Conservation (phyloP, 2,888 invertebrate species). For the Erebia epiphron region DNA sequence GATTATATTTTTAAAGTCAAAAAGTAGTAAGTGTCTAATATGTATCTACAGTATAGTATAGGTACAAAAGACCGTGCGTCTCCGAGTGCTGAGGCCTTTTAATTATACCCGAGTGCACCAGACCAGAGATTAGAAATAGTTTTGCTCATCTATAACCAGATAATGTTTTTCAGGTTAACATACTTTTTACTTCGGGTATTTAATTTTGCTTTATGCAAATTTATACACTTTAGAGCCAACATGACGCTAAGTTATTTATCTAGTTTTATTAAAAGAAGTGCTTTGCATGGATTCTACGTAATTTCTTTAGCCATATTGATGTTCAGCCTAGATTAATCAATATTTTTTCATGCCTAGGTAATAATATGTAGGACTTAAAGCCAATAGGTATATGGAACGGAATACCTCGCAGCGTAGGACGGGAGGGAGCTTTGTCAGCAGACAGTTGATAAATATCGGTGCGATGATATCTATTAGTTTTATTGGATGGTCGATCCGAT, state of each 20-base stretch:
- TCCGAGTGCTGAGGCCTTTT: no score
- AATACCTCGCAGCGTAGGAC: not conserved
- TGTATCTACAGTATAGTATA: no score
- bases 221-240: not conserved
- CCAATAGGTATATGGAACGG: not conserved
- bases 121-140: no score
- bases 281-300: not conserved
- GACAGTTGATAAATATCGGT: conserved; percentile 15
- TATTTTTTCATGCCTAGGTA: not conserved
- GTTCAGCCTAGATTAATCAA: not conserved
- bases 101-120: no score
- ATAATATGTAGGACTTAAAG: not conserved
- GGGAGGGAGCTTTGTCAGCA: conserved; percentile 13
- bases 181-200: no score
- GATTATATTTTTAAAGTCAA: no score
- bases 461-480: conserved; percentile 16
- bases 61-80: no score
- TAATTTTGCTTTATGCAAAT: no score
- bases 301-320: not conserved
- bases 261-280: not conserved
- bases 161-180: no score
- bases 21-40: no score
- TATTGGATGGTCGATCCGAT: conserved; percentile 8
- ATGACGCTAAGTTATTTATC: not conserved
- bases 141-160: no score